Base-by-base conservation (phyloP, 2,888 invertebrate species). In the Stenodema calcarata region DNA sequence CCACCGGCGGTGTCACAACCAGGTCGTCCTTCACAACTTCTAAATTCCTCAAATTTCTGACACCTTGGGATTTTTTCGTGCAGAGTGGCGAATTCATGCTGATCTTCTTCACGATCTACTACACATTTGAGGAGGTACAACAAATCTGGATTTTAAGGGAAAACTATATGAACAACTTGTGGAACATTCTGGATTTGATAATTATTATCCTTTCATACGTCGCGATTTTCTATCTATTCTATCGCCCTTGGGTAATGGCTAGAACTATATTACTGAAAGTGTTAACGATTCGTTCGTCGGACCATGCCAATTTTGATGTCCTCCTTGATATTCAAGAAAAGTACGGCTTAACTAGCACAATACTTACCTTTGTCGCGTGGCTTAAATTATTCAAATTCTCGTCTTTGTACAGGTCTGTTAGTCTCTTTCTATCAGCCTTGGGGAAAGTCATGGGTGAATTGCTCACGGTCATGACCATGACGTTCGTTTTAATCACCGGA, bases 351-450 rank as follows among this genome's bases (percentile, higher is more conserved):
- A 28, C 54, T 35, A 18, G 27, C 35, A 35, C 35, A 7, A 7
- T 35, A 35, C 54, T 81, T 14, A 27, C 14, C 11, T 81, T 81
- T 27, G 44, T 28, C 1, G 73, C 42, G 23, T 47, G 23, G 50
- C 27, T 75, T 18, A 84, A 83, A 75, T 23, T 73, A 35, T 47
- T 84, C 28, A 84, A 84, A 27, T 84, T 84, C 28, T 18, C 73
- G 1, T 27, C 84, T 18, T 47, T 84, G 14, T 44, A 27, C n/a
- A 70, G 16, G 41, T 84, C 84, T 11, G 75, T 70, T 3, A 41
- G 27, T 14, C 42, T 75, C 84, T 23, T 84, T 0, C 4, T 73
- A 28, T 4, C 18, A 1, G 41, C 50, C 9, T 42, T 84, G 0
- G 47, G 14, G 7, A 27, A 75, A 75, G 75, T 84, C 18, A 44